Evolutionary conservation across 2,113 vertebrate species (phyloP).

Genomic region (Cyanoderma ruficeps): DNA sequence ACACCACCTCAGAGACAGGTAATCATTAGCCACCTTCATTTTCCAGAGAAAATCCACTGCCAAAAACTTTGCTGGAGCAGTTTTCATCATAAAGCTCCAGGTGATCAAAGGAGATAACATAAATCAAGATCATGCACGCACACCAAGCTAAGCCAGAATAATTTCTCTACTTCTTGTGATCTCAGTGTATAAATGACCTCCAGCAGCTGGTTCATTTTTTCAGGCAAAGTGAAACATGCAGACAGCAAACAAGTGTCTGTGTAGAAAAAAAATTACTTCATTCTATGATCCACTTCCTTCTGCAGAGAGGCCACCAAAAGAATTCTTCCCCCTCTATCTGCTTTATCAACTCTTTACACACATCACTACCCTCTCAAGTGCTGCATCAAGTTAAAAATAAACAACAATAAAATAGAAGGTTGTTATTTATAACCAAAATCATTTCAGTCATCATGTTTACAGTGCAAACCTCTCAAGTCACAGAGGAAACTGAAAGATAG

Average conservation of each 20-base stretch:
- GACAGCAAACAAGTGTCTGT: background rate
- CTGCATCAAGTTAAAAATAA: background rate
- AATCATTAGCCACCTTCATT: conserved; percentile 28
- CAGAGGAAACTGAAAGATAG: background rate
- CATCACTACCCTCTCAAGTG: background rate
- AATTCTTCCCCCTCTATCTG: background rate
- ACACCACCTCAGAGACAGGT: background rate
- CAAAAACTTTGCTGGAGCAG: background rate
- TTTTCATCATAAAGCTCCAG: background rate
- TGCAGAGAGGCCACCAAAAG: background rate
- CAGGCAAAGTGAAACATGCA: background rate
- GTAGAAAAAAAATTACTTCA: background rate
- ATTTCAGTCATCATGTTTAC: background rate
- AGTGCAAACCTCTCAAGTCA: background rate
- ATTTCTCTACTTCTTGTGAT: background rate
- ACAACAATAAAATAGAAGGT: background rate
- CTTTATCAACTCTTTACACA: background rate
- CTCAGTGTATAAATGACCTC: background rate
- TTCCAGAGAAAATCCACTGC: background rate
- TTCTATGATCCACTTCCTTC: background rate
- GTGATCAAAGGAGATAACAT: background rate
- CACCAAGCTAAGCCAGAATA: background rate
- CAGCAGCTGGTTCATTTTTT: background rate
- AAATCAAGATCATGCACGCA: background rate
- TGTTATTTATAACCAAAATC: background rate